Conservation (phyloP, 1,140 invertebrate genomes). For the Calliopsis andreniformis region DNA sequence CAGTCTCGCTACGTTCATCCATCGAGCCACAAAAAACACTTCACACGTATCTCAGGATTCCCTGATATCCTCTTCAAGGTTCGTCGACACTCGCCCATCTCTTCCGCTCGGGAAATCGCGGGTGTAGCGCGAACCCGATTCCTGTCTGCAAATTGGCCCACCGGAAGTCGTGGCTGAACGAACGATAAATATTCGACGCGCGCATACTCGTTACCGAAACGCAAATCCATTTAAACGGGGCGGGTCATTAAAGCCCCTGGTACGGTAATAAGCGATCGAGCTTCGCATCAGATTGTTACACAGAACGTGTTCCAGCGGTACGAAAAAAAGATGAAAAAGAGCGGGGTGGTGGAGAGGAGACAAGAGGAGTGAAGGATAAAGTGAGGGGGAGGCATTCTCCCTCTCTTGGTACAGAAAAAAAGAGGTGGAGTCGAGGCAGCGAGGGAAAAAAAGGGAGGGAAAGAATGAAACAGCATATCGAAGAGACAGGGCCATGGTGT, state of each 20-base stretch:
- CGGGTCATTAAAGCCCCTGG: conserved; percentile 42
- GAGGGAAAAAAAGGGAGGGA: conserved; percentile 27
- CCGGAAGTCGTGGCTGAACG: not conserved
- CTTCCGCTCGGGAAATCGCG: not conserved
- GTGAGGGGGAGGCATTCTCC: not conserved
- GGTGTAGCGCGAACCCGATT: not conserved
- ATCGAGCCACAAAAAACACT: too few relatives aligned
- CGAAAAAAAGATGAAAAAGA: not conserved
- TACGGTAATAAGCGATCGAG: conserved; percentile 51
- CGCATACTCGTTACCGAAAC: conserved; percentile 32
- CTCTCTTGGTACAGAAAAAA: not conserved
- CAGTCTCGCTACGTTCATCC: too few relatives aligned
- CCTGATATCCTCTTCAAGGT: too few relatives aligned
- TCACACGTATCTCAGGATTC: too few relatives aligned
- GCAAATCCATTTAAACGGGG: conserved; percentile 49
- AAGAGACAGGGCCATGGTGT: conserved; percentile 45
- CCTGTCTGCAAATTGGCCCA: conserved; percentile 16
- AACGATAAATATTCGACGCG: conserved; percentile 34
- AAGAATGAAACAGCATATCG: conserved; percentile 53
- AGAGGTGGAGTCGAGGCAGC: not conserved
- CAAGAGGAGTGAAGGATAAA: not conserved
- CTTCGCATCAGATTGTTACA: conserved; percentile 53
- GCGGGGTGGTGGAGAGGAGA: not conserved
- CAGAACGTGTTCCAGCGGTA: conserved; percentile 33
- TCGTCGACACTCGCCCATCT: too few relatives aligned